These are phyloP conservation scores for Eurois occulta DNA, from an alignment of 2,888 invertebrate species.

Conservation along the genomic window DNA sequence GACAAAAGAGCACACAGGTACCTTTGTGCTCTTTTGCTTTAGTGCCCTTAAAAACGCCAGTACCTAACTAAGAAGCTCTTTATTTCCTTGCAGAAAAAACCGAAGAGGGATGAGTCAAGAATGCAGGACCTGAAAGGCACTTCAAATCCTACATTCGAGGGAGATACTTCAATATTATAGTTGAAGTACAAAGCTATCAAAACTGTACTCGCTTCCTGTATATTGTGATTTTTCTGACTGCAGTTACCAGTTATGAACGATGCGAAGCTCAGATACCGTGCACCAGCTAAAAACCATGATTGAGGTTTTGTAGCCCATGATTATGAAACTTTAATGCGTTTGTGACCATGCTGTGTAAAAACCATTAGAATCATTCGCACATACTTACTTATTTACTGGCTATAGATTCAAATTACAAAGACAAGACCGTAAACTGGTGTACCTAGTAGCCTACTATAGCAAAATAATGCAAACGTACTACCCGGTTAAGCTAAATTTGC, in stretches of 20 bases:
- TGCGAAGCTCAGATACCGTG: not conserved
- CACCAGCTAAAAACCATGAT: not conserved
- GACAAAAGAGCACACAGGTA: not conserved
- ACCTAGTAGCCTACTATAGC: not conserved
- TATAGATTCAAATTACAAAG: not conserved
- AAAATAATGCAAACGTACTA: not conserved
- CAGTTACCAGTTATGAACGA: conserved; percentile 8
- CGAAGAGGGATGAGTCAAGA: conserved; percentile 69
- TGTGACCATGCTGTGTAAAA: not conserved
- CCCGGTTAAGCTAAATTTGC: not conserved
- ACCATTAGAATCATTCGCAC: not conserved
- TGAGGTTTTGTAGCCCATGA: not conserved
- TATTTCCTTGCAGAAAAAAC: conserved; percentile 71
- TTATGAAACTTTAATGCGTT: not conserved
- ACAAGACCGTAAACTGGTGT: no score
- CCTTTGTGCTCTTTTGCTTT: no score
- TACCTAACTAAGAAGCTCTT: not conserved
- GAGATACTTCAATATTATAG: conserved; percentile 69
- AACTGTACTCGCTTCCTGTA: not conserved
- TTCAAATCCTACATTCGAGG: conserved; percentile 79
- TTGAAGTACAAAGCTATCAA: not conserved
- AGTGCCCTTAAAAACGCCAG: not conserved
- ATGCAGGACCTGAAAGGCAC: conserved; percentile 79
- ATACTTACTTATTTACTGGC: not conserved
- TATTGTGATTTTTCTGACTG: conserved; percentile 12